Evolutionary conservation across 2,113 vertebrate species (phyloP).

Genomic region (Casuarius casuarius): DNA sequence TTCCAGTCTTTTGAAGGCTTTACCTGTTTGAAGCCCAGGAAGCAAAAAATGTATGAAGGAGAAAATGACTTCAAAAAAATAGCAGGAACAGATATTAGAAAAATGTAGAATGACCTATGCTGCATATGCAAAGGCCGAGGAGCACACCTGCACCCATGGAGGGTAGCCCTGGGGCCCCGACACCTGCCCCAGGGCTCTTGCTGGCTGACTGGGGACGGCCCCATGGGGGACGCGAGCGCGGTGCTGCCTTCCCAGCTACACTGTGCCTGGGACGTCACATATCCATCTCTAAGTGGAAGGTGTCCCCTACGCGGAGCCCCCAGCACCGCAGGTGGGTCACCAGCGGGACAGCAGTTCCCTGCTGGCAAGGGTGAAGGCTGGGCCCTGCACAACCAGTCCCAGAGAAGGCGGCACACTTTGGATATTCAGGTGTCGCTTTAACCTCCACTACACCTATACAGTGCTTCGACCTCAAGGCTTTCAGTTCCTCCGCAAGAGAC

Average conservation of each 20-base stretch:
- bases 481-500: neutral
- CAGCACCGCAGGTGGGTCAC: neutral
- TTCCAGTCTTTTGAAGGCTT: neutral
- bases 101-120: neutral
- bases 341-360: neutral
- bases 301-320: too few relatives aligned
- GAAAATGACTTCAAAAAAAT: neutral
- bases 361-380: neutral
- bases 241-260: too few relatives aligned
- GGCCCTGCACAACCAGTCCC: neutral
- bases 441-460: neutral
- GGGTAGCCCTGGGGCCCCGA: too few relatives aligned
- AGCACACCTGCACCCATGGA: too few relatives aligned
- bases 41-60: neutral
- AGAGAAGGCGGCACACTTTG: neutral
- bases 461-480: neutral
- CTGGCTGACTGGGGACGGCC: too few relatives aligned
- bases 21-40: neutral
- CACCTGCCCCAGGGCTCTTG: fast-evolving
- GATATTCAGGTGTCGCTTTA: neutral
- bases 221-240: too few relatives aligned
- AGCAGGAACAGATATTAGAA: neutral
- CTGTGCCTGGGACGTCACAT: too few relatives aligned
- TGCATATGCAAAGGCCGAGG: too few relatives aligned
- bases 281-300: too few relatives aligned